Evolutionary conservation across 92 coral and sea anemone species (phyloP), one percentile per base, ranked within the genome.

Genomic region (Parazoanthus swiftii): DNA sequence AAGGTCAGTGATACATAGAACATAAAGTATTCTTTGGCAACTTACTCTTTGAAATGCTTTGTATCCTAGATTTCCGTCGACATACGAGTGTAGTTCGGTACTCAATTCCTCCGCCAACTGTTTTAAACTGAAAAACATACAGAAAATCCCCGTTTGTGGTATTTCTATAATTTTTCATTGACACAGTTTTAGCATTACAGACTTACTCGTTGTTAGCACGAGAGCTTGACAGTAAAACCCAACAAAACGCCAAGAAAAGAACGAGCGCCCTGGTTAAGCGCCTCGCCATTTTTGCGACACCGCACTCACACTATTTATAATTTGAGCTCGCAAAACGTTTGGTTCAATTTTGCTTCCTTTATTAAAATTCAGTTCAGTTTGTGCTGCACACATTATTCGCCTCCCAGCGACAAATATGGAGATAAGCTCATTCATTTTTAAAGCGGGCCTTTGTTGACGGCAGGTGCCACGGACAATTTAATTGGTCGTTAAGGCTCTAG

Each of bases 321-420:
- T 85, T 87, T 77, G 90, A 87, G 73, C 86, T 88, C 88, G 89
- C 75, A 88, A 85, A 91, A 70, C 90, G 89, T 89, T 83, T 88
- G 73, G 73, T 65, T 75, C 51, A 66, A 50, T 76, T 86, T 76
- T 50, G 56, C 51, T 76, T 76, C 33, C 18, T 29, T 93, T 88
- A 89, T 91, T 92, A 94, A 88, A 88, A 93, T 90, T 85, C 89
- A 88, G 93, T 92, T 93, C 91, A 93, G 96, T 92, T 92, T 92
- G 90, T 84, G 87, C 88, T 91, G 88, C 91, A 89, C 81, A 92
- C 91, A 90, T 85, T 91, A 93, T 92, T 90, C 91, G 93, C 95
- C 92, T 89, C 92, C 92, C 91, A 90, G 91, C 91, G 93, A 94
- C 98, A 94, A 93, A 94, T 94, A 94, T 88, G 98, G 98, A 91